Percentiles rank a stretch among this genome's conserved stretches.
phyloP scores from a whole-genome alignment of 2,113 vertebrate species.

The Empidonax traillii region DNA sequence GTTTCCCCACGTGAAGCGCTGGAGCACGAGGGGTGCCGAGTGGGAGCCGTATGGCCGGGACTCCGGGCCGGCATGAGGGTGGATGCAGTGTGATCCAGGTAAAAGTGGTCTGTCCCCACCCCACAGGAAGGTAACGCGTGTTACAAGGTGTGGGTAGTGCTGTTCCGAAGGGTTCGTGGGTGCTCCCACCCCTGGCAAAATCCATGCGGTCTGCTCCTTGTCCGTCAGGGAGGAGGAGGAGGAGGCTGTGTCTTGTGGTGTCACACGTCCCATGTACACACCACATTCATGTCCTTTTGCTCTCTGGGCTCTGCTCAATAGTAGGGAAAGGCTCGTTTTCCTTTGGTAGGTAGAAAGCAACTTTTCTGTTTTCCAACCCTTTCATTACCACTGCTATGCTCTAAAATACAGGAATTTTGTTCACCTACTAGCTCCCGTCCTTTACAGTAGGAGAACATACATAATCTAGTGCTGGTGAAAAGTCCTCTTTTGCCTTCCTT shows the following conservation, averaged over 20 bases:
- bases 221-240: neutral
- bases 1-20: rapidly evolving
- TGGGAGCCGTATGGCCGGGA: neutral
- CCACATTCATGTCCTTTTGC: rapidly evolving
- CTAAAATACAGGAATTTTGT: neutral
- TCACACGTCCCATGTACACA: rapidly evolving
- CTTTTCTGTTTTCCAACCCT: neutral
- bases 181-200: neutral
- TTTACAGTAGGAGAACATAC: neutral
- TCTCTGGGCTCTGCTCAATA: neutral
- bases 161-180: neutral
- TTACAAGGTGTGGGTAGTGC: rapidly evolving
- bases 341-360: rapidly evolving
- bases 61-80: neutral
- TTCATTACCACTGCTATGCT: rapidly evolving
- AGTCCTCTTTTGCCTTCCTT: neutral
- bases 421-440: neutral
- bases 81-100: rapidly evolving
- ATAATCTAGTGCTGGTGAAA: neutral
- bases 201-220: rapidly evolving
- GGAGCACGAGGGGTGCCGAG: neutral
- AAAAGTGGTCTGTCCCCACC: rapidly evolving
- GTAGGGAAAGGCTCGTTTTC: neutral
- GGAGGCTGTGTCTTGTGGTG: neutral
- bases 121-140: rapidly evolving